Conservation (phyloP, 2,888 invertebrate genomes). For the Synergus japonicus region DNA sequence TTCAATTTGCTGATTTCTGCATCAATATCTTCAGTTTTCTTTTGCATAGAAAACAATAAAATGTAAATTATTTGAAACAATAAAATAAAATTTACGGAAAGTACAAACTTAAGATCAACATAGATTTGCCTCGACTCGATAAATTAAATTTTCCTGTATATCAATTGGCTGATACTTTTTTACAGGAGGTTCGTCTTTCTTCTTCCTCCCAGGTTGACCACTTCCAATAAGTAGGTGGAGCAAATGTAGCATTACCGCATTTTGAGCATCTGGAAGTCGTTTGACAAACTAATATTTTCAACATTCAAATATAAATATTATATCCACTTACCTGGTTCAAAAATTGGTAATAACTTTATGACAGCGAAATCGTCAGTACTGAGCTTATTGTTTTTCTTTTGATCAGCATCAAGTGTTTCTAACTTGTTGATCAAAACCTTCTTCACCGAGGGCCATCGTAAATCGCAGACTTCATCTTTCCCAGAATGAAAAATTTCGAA, state of each 20-base stretch:
- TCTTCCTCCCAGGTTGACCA: not conserved
- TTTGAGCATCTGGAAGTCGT: not conserved
- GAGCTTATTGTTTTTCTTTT: not conserved
- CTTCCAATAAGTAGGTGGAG: not conserved
- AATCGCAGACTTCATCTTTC: not conserved
- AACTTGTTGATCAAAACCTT: not conserved
- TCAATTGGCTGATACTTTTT: not conserved
- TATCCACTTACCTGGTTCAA: not conserved
- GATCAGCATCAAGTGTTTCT: not conserved
- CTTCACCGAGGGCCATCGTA: not conserved
- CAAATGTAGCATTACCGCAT: not conserved
- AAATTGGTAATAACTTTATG: not conserved
- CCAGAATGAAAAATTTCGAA: not conserved
- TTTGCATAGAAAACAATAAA: not conserved
- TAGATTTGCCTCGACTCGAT: not conserved
- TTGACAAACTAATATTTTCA: not conserved
- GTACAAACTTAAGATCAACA: not conserved
- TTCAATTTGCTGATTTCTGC: not conserved
- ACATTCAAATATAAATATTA: not conserved
- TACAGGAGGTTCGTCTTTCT: not conserved
- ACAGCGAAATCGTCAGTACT: not conserved
- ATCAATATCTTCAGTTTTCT: slow-evolving; percentile 20
- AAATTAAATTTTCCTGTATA: not conserved
- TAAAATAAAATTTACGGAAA: not conserved
- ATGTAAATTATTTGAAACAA: not conserved